Evolutionary conservation across 2,888 invertebrate genomes (phyloP), one percentile per base, ranked within the genome.

Genomic region (Hermaeophaga mercurialis): DNA sequence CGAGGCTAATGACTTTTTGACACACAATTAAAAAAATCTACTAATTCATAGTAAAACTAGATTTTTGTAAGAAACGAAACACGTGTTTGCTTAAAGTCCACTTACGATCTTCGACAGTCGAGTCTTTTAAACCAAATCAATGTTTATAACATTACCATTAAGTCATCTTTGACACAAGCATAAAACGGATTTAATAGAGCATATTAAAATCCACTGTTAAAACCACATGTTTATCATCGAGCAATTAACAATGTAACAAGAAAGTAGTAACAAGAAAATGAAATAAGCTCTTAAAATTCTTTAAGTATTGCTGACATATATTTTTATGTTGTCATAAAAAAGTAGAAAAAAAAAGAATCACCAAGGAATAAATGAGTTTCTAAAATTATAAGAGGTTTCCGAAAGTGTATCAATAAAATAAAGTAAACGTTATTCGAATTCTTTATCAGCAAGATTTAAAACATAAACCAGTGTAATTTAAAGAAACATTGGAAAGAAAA

Each of bases 141-240:
- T 39, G 38, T 48, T 48, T 48, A 24, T 19, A 50, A 22, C 18
- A 33, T 31, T 14, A 22, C 50, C 22, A 50, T 50, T 41, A 50
- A 50, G 34, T 41, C 12, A 41, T 50, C 50, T 41, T 50, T 50
- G 50, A 41, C 50, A 41, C 50, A 14, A 31, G 17, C 31, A 3
- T 50, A 50, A 50, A 50, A 15, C 33, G 41, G 50, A 19, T 19
- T 39, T 50, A 50, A 39, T 39, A 41, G 39, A 39, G 41, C 31
- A 9, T 15, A n/a, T 41, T 41, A 28, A 31, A 28, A 55, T 49
- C 54, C 53, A 57, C 57, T 48, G 45, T 36, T 8, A 52, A 59
- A 59, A 61, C 63, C 63, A 63, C 63, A 61, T 63, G 61, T 63
- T 61, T 59, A 61, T 61, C 56, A 62, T 57, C 53, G 34, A 57